Conservation (phyloP, 2,797 vertebrate species). For the Chelidonichthys spinosus region DNA sequence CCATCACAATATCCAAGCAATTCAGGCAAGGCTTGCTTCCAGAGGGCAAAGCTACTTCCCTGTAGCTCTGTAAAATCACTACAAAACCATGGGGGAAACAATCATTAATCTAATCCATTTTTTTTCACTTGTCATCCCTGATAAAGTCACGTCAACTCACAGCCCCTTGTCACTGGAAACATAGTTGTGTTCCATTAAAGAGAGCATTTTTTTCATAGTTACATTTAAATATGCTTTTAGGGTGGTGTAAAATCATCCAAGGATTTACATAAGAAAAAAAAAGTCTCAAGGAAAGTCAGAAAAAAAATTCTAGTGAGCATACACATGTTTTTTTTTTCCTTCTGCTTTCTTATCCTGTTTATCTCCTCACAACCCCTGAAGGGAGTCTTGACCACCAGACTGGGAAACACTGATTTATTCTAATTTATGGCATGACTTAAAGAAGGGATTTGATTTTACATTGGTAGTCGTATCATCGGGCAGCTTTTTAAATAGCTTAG, state of each 20-base stretch:
- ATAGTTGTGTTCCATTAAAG: not conserved
- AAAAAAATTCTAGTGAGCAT: not conserved
- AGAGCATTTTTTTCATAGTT: not conserved
- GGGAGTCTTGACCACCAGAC: not conserved
- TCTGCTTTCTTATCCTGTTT: not conserved
- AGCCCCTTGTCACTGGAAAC: not conserved
- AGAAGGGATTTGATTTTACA: constrained; percentile 12
- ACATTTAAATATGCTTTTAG: not conserved
- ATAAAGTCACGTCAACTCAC: not conserved
- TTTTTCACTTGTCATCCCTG: constrained; percentile 3
- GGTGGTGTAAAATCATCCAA: not conserved
- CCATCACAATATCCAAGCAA: constrained; percentile 35
- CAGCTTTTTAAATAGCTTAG: not conserved
- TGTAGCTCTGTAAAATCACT: constrained; percentile 15
- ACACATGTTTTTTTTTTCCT: not conserved
- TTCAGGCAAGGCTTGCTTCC: constrained; percentile 19
- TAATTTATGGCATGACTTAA: not conserved
- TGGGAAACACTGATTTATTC: constrained; percentile 2
- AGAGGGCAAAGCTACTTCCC: constrained; percentile 13
- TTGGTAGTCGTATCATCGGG: not conserved
- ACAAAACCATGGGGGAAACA: not conserved
- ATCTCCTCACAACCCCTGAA: not conserved
- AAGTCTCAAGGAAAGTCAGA: not conserved
- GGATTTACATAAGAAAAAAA: not conserved
- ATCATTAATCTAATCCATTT: constrained; percentile 16